A percentile compares a stretch with the other conserved stretches of the same genome.
These are phyloP conservation scores for Frankliniella intonsa DNA, from an alignment of 2,888 invertebrate species.

Conservation along the genomic window DNA sequence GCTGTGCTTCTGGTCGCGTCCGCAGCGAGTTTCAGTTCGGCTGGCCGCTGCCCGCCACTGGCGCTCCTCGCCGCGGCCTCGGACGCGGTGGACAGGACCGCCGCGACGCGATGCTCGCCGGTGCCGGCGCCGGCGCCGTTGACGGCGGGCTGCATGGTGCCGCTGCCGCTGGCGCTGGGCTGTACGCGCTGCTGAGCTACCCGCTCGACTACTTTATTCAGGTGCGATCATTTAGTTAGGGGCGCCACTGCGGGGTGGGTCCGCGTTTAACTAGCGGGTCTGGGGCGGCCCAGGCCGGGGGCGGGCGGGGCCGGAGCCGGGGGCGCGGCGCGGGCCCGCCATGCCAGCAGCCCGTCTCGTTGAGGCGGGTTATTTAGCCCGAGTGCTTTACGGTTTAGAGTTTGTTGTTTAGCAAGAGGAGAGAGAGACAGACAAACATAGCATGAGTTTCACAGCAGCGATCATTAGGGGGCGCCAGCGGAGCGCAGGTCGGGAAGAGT, in stretches of 20 bases:
- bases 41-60: too few species aligned
- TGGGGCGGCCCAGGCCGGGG: neutral
- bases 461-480: neutral
- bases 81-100: too few species aligned
- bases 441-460: neutral
- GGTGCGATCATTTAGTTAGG: neutral
- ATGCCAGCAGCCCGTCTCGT: neutral
- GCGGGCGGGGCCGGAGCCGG: neutral
- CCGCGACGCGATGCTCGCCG: too few species aligned
- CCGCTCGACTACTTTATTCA: neutral
- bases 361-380: conserved; percentile 2
- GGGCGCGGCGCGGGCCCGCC: neutral
- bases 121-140: too few species aligned
- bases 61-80: too few species aligned
- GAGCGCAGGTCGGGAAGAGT: neutral
- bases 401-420: neutral
- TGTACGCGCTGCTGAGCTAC: neutral
- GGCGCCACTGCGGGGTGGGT: neutral
- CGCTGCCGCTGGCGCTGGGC: too few species aligned
- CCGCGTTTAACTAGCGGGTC: neutral
- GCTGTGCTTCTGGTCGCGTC: too few species aligned
- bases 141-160: too few species aligned
- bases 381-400: conserved; percentile 20
- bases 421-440: neutral
- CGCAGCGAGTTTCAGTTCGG: too few species aligned